Evolutionary conservation across 2,113 vertebrate species (phyloP).

Genomic region (Saguinus midas): DNA sequence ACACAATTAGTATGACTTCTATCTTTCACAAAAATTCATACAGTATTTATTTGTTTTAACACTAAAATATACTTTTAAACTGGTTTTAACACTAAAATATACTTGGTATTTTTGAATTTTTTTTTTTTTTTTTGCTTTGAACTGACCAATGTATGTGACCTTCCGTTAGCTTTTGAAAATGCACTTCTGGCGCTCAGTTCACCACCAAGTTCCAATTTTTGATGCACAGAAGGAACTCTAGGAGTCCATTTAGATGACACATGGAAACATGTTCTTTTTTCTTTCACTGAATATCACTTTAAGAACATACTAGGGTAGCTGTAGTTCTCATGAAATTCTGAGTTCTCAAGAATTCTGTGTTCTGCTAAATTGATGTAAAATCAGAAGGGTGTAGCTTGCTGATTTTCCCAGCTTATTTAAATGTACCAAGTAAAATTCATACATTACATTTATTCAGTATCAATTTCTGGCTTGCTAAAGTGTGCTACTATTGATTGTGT

Average conservation of each 20-base stretch:
- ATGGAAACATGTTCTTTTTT: slow-evolving; percentile 38
- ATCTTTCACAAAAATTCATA: background rate
- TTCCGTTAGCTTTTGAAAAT: slow-evolving; percentile 41
- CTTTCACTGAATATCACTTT: slow-evolving; percentile 14
- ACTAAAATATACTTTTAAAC: background rate
- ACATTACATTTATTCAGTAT: background rate
- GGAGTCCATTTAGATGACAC: slow-evolving; percentile 34
- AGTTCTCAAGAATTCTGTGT: background rate
- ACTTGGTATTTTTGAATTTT: background rate
- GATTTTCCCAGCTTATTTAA: background rate
- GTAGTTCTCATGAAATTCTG: background rate
- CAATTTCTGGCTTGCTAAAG: background rate
- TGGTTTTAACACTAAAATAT: background rate
- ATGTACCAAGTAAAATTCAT: background rate
- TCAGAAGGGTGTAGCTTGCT: background rate
- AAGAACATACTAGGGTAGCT: background rate
- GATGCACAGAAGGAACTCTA: background rate
- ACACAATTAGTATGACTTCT: background rate
- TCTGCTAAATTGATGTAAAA: background rate
- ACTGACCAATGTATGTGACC: slow-evolving; percentile 16
- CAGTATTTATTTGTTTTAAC: background rate
- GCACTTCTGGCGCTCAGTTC: background rate
- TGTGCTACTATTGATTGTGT: background rate
- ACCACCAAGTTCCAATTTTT: slow-evolving; percentile 33
- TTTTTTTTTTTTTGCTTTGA: background rate